phyloP scores from a whole-genome alignment of 2,113 vertebrate genomes.

The Glaucomys volans region DNA sequence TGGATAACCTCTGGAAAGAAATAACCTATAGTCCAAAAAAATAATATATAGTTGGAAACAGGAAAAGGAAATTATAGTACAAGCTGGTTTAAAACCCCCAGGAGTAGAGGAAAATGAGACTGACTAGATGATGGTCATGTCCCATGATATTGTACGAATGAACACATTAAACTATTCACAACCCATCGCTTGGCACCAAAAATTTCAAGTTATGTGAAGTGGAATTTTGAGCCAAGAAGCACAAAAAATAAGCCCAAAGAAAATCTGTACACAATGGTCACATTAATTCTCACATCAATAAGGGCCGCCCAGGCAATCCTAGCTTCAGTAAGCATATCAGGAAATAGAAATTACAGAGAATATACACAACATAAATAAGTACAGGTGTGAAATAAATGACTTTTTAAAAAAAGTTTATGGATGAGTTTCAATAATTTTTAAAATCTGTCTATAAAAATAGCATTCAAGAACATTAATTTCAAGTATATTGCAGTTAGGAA shows the following conservation, averaged over 20 bases:
- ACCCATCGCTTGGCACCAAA: constrained; percentile 12
- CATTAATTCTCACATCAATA: neutral
- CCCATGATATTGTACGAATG: neutral
- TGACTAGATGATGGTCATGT: neutral
- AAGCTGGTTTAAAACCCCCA: neutral
- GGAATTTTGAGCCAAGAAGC: constrained; percentile 28
- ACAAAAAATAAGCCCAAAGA: constrained; percentile 58
- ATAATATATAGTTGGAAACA: constrained; percentile 42
- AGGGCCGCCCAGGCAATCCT: constrained; percentile 5
- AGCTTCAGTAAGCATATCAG: constrained; percentile 35
- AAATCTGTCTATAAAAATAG: constrained; percentile 60
- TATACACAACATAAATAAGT: neutral
- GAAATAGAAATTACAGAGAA: constrained; percentile 40
- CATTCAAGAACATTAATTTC: constrained; percentile 21
- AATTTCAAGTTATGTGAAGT: constrained; percentile 42
- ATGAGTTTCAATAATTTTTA: neutral
- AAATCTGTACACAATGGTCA: constrained; percentile 59
- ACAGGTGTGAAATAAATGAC: neutral
- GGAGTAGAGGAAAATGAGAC: neutral
- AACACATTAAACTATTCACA: constrained; percentile 42
- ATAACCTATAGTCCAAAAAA: neutral
- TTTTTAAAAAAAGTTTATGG: neutral
- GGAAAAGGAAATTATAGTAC: neutral
- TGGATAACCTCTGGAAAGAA: constrained; percentile 31
- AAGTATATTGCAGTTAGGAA: constrained; percentile 1